phyloP scores from a whole-genome alignment of 2,797 vertebrate genomes.

The Pseudochromis fuscus region DNA sequence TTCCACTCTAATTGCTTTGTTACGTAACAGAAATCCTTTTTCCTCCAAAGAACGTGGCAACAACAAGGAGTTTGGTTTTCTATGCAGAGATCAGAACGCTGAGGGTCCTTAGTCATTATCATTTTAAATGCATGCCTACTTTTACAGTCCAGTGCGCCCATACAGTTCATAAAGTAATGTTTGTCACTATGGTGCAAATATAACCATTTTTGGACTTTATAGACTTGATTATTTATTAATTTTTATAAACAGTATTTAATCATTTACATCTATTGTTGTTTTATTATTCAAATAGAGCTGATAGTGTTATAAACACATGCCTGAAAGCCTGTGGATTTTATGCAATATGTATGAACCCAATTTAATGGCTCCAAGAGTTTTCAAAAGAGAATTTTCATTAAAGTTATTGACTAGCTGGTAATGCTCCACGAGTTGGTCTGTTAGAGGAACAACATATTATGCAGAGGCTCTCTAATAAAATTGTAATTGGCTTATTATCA shows the following conservation, averaged over 20 bases:
- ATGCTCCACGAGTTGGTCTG: conserved; percentile 5
- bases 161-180: background rate
- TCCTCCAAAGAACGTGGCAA: background rate
- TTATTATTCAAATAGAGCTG: conserved; percentile 6
- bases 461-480: conserved; percentile 31
- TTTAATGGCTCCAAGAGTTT: background rate
- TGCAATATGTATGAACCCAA: background rate
- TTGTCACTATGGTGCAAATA: background rate
- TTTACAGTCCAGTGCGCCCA: background rate
- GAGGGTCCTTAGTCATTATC: background rate
- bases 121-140: background rate
- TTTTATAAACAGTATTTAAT: background rate
- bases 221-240: too few species aligned
- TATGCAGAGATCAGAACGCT: background rate
- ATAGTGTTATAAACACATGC: background rate
- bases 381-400: background rate
- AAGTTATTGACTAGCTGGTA: background rate
- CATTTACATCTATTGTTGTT: background rate
- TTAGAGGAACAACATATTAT: conserved; percentile 10
- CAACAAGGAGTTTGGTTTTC: background rate
- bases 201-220: too few species aligned
- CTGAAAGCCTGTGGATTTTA: background rate
- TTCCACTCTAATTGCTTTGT: conserved; percentile 58
- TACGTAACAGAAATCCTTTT: conserved; percentile 47
- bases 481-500: conserved; percentile 43